Conservation (phyloP, 2,888 invertebrate species). For the Sussaba pulchella region DNA sequence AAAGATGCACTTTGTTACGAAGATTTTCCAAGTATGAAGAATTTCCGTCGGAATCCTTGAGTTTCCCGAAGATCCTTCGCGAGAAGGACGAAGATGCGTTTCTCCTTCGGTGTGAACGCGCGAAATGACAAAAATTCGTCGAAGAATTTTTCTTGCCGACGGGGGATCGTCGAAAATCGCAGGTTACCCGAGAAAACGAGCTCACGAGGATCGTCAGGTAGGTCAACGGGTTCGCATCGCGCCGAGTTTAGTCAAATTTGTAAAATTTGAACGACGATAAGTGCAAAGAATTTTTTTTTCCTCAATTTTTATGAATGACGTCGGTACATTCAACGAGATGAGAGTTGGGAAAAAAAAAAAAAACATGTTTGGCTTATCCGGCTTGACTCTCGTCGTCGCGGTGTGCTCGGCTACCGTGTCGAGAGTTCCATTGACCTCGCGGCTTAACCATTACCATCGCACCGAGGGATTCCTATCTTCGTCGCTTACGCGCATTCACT, state of each 20-base stretch:
- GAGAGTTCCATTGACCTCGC: constrained; percentile 49
- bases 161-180: constrained; percentile 6
- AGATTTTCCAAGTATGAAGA: constrained; percentile 6
- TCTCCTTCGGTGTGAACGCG: constrained; percentile 30
- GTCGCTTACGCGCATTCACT: not conserved
- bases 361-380: not conserved
- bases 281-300: too few species aligned
- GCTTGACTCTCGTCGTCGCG: constrained; percentile 4
- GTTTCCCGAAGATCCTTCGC: too few species aligned
- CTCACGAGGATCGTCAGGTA: not conserved
- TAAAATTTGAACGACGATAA: constrained; percentile 10
- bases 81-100: not conserved
- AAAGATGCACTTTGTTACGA: not conserved
- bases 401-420: constrained; percentile 15
- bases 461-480: not conserved
- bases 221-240: not conserved
- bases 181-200: not conserved
- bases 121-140: constrained; percentile 49
- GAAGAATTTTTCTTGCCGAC: constrained; percentile 28
- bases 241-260: constrained; percentile 7
- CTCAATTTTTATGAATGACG: not conserved
- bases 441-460: not conserved
- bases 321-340: constrained; percentile 1
- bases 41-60: constrained; percentile 9
- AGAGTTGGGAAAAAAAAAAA: not conserved